Evolutionary conservation across 2,888 invertebrate genomes (phyloP).

Genomic region (Heteromyza rotundicornis): DNA sequence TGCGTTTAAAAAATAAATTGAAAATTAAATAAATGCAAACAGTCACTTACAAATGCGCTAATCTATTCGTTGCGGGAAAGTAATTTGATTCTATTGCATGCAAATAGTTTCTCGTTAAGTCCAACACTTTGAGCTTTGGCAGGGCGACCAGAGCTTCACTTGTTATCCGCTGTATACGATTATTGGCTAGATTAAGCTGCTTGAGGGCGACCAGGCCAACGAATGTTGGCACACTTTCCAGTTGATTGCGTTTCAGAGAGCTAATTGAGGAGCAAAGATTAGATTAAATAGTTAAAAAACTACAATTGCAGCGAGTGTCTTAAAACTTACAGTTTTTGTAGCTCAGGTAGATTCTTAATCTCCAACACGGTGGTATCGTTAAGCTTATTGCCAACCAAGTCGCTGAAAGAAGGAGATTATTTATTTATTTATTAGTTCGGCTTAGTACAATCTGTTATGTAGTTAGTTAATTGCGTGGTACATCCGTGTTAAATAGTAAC

Average conservation of each 20-base stretch:
- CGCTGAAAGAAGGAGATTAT: slow-evolving; percentile 60
- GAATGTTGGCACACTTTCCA: slow-evolving; percentile 81
- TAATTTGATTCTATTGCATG: slow-evolving; percentile 54
- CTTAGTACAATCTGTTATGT: too few relatives aligned
- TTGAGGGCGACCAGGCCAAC: slow-evolving; percentile 75
- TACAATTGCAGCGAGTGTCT: slow-evolving; percentile 13
- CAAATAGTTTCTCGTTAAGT: slow-evolving; percentile 63
- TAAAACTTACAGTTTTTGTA: slow-evolving; percentile 64
- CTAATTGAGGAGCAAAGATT: too few relatives aligned
- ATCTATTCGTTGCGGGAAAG: slow-evolving; percentile 64
- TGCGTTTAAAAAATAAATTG: background rate
- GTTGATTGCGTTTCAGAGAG: slow-evolving; percentile 78
- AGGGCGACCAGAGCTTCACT: slow-evolving; percentile 89
- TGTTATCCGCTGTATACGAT: slow-evolving; percentile 78
- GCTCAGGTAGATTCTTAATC: slow-evolving; percentile 63
- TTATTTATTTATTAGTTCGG: too few relatives aligned
- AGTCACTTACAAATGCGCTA: slow-evolving; percentile 51
- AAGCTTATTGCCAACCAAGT: slow-evolving; percentile 67
- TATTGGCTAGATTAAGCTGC: slow-evolving; percentile 79
- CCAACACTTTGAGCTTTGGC: slow-evolving; percentile 56
- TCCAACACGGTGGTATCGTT: slow-evolving; percentile 63
- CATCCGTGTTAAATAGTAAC: too few relatives aligned
- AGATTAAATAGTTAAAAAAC: background rate
- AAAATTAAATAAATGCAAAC: background rate
- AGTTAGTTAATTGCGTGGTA: too few relatives aligned